phyloP scores from a whole-genome alignment of 1,140 invertebrate species.

The Tenebrio molitor region DNA sequence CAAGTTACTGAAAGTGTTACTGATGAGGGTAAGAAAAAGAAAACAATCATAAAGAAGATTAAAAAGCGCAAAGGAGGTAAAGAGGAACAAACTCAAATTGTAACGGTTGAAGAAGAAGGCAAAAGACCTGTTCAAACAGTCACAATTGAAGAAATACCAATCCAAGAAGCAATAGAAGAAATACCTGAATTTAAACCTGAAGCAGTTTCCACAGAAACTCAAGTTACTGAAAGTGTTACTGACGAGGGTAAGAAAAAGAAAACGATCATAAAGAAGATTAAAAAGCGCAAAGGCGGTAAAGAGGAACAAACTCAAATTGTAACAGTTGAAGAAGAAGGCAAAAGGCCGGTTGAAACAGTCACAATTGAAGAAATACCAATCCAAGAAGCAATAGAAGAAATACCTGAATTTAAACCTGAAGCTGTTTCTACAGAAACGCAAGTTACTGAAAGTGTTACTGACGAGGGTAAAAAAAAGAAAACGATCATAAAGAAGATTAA shows the following conservation, averaged over 20 bases:
- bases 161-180: slow-evolving; percentile 60
- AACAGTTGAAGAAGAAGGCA: slow-evolving; percentile 66
- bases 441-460: slow-evolving; percentile 37
- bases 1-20: slow-evolving; percentile 51
- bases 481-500: slow-evolving; percentile 58
- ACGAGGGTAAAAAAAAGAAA: slow-evolving; percentile 53
- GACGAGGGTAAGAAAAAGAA: slow-evolving; percentile 62
- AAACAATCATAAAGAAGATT: slow-evolving; percentile 57
- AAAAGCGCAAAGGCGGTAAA: slow-evolving; percentile 65
- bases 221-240: slow-evolving; percentile 56
- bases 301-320: slow-evolving; percentile 67
- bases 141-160: slow-evolving; percentile 56
- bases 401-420: slow-evolving; percentile 42
- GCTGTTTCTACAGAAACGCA: slow-evolving; percentile 60
- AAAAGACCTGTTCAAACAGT: slow-evolving; percentile 57
- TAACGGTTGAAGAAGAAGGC: slow-evolving; percentile 60
- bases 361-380: slow-evolving; percentile 49
- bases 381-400: slow-evolving; percentile 47
- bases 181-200: slow-evolving; percentile 62
- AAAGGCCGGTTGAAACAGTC: slow-evolving; percentile 58
- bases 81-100: slow-evolving; percentile 63
- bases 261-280: slow-evolving; percentile 64
- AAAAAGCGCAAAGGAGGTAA: slow-evolving; percentile 63
- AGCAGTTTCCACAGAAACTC: slow-evolving; percentile 61
- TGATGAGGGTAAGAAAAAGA: slow-evolving; percentile 57